Evolutionary conservation across 1,140 invertebrate species (phyloP).

Genomic region (Papilio polytes): DNA sequence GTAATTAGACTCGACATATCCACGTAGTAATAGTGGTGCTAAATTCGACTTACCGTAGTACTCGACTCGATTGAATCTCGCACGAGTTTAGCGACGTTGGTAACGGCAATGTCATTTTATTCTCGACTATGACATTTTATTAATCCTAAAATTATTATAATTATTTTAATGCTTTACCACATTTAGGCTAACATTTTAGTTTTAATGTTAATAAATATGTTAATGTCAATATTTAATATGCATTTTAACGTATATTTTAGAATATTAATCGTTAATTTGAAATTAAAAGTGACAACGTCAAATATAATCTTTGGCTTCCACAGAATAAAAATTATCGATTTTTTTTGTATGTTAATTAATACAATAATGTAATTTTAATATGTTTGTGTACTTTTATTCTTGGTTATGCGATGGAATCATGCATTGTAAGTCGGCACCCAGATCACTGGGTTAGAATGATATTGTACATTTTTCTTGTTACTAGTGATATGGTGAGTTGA

Average conservation of each 20-base stretch:
- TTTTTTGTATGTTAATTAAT: constrained; percentile 31
- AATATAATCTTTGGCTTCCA: constrained; percentile 62
- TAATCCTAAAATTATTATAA: constrained; percentile 39
- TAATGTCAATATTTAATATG: constrained; percentile 67
- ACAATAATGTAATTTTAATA: constrained; percentile 39
- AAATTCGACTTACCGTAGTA: constrained; percentile 39
- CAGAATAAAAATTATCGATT: constrained; percentile 49
- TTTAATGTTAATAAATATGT: constrained; percentile 54
- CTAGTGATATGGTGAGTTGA: constrained; percentile 70
- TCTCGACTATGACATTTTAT: constrained; percentile 3
- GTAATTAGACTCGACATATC: constrained; percentile 40
- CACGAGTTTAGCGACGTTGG: constrained; percentile 9
- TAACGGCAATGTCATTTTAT: constrained; percentile 33
- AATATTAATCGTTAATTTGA: constrained; percentile 48
- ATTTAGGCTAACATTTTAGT: constrained; percentile 60
- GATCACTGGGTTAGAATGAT: constrained; percentile 42
- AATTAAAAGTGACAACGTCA: constrained; percentile 49
- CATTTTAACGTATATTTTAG: constrained; percentile 56
- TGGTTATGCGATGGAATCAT: constrained; percentile 20
- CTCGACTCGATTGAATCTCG: constrained; percentile 40
- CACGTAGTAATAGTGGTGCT: constrained; percentile 57
- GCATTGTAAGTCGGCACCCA: not conserved
- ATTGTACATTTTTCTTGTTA: constrained; percentile 73
- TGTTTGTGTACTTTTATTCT: constrained; percentile 42
- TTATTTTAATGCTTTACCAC: constrained; percentile 66